Evolutionary conservation across 37 sponge, comb jelly and placozoan species (phyloP).

Genomic region (Beroe forskalii): DNA sequence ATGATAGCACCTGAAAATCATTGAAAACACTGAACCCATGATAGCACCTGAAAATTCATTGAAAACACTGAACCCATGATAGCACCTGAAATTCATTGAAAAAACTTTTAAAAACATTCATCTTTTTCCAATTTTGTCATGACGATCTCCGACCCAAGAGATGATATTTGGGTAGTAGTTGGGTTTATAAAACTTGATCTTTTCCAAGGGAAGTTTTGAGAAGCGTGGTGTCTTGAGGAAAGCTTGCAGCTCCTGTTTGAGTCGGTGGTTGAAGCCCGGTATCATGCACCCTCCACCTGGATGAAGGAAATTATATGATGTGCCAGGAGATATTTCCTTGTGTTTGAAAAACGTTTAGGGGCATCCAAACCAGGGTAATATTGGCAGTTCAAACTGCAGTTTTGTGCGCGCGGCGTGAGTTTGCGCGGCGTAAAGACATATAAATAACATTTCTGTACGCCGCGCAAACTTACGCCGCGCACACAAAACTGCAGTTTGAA

Average conservation of each 20-base stretch:
- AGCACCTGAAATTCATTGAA: too few relatives aligned
- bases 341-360: neutral
- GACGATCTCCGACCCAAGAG: slow-evolving; percentile 57
- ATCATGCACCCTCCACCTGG: slow-evolving; percentile 52
- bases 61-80: neutral
- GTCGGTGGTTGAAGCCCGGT: slow-evolving; percentile 22
- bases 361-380: neutral
- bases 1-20: slow-evolving; percentile 51
- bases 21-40: neutral
- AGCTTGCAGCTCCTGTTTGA: slow-evolving; percentile 2
- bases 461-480: too few relatives aligned
- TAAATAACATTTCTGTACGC: too few relatives aligned
- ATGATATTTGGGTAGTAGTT: slow-evolving; percentile 45
- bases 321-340: neutral
- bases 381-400: too few relatives aligned
- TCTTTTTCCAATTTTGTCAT: too few relatives aligned
- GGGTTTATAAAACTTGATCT: slow-evolving; percentile 55
- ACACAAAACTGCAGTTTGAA: too few relatives aligned
- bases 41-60: neutral
- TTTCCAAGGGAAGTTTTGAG: neutral
- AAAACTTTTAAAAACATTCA: too few relatives aligned
- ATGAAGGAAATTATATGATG: neutral
- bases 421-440: too few relatives aligned
- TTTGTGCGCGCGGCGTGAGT: too few relatives aligned
- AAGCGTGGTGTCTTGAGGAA: neutral